phyloP scores from a whole-genome alignment of 2,888 invertebrate genomes.

The Parnassius mnemosyne region DNA sequence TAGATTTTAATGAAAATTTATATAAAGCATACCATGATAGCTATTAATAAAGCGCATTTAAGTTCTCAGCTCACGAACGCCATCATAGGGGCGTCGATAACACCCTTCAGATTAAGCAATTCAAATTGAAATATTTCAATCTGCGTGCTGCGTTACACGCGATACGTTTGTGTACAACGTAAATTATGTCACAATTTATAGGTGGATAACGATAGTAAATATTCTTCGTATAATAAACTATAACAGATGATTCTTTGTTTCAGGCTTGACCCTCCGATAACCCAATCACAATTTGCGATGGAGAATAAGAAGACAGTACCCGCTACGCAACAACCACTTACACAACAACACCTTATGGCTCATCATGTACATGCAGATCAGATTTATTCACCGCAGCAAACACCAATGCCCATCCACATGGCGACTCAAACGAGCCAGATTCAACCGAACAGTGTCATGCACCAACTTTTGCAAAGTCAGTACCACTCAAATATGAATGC shows the following conservation, averaged over 20 bases:
- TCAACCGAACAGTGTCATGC: constrained; percentile 79
- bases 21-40: constrained; percentile 40
- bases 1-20: constrained; percentile 4
- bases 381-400: constrained; percentile 72
- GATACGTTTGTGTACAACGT: constrained; percentile 5
- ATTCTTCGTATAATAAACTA: neutral
- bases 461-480: constrained; percentile 73
- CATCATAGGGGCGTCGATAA: constrained; percentile 54
- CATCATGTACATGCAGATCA: constrained; percentile 76
- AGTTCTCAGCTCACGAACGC: constrained; percentile 42
- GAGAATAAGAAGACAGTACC: constrained; percentile 82
- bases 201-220: neutral
- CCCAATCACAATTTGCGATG: constrained; percentile 82
- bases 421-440: constrained; percentile 67
- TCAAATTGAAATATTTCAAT: constrained; percentile 53
- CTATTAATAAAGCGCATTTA: constrained; percentile 38
- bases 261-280: constrained; percentile 87
- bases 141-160: constrained; percentile 37
- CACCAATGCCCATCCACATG: constrained; percentile 63
- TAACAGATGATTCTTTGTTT: constrained; percentile 46
- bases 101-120: constrained; percentile 51
- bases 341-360: constrained; percentile 70
- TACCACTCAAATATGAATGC: constrained; percentile 74
- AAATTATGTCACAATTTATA: constrained; percentile 14
- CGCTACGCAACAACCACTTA: constrained; percentile 79